Conservation (phyloP, 2,797 vertebrate species). For the Hozukius guyotensis region DNA sequence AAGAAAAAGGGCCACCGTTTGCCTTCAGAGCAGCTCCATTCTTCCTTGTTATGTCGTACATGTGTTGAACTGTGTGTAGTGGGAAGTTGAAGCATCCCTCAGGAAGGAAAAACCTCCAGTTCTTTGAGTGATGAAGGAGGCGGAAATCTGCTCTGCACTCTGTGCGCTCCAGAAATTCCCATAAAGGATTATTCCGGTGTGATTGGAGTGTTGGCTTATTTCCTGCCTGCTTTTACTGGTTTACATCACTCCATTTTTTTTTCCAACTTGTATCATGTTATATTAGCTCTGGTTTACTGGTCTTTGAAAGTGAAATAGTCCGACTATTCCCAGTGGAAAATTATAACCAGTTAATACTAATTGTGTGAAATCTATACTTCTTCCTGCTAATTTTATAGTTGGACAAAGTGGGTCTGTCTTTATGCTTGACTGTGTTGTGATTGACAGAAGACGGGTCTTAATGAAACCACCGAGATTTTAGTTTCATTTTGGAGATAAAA, state of each 20-base stretch:
- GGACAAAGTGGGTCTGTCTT: slow-evolving; percentile 3
- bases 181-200: slow-evolving; percentile 53
- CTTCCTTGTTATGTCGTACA: slow-evolving; percentile 41
- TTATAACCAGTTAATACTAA: background rate
- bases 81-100: slow-evolving; percentile 48
- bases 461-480: slow-evolving; percentile 4
- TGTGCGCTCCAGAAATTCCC: slow-evolving; percentile 53
- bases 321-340: background rate
- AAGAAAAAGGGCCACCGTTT: slow-evolving; percentile 4
- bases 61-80: slow-evolving; percentile 39
- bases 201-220: slow-evolving; percentile 47
- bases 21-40: slow-evolving; percentile 30
- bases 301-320: background rate
- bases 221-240: slow-evolving; percentile 36
- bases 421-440: slow-evolving; percentile 1
- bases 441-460: slow-evolving; percentile 1
- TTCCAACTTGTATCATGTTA: background rate
- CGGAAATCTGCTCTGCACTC: slow-evolving; percentile 41
- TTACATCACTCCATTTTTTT: slow-evolving; percentile 32
- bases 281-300: background rate
- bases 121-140: slow-evolving; percentile 61
- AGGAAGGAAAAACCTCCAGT: slow-evolving; percentile 44
- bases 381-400: background rate
- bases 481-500: slow-evolving; percentile 10
- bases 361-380: slow-evolving; percentile 3